Base-by-base conservation (phyloP, 2,888 invertebrate genomes). In the Notodonta ziczac region DNA sequence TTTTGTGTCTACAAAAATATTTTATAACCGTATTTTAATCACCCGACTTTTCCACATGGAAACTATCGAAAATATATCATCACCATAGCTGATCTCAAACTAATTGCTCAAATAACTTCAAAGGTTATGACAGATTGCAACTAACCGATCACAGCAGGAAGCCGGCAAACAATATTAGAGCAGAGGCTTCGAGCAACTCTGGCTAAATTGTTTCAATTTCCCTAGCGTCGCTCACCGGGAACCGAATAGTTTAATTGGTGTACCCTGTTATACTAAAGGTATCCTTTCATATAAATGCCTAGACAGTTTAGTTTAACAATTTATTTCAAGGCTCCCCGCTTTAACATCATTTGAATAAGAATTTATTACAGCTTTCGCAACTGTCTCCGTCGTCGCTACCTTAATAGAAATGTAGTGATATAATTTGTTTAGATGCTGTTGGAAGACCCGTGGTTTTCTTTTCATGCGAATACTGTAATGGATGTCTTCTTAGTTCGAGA, bases 141-240 rank as follows among this genome's bases (percentile, higher is more conserved):
- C 16, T 8, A 50, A 50, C 14, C 63, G 58, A 57, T 60, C 58
- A 60, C 58, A 65, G 60, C 53, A 58, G 58, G 60, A 58, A 57
- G 60, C 58, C 58, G 60, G 53, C 60, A 55, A 55, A 58, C 58
- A 54, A 54, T 54, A 39, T 54, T 14, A 57, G 16, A 51, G 56
- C 52, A 51, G 48, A 56, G 24, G 24, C 51, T 35, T 16, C 39
- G 35, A 54, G 57, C 54, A 56, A 42, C 56, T 56, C 56, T 56
- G 53, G 58, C 56, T 56, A 60, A 65, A 65, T 60, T 60, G 58
- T 51, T 58, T 55, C 62, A 62, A 62, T 65, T 65, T 60, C 62
- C 61, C 50, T 56, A 24, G 50, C 46, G 56, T 16, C 48, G 32
- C 61, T 51, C 60, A 42, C 54, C 9, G 32, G 35, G 60, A 6